Evolutionary conservation across 2,888 invertebrate genomes (phyloP).

Genomic region (Thera britannica): DNA sequence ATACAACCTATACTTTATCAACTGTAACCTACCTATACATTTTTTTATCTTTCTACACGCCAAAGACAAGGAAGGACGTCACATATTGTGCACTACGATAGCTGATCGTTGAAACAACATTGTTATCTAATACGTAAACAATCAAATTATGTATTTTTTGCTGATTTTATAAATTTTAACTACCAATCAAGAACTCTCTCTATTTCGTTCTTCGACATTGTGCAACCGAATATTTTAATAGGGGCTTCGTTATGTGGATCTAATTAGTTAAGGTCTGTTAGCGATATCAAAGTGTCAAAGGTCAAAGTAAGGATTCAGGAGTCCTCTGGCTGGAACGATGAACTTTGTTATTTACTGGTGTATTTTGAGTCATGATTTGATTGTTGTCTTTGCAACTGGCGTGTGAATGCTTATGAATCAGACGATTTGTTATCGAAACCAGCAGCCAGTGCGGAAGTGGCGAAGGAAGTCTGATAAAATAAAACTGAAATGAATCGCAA

Average conservation of each 20-base stretch:
- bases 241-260: conserved; percentile 11
- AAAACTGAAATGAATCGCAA: conserved; percentile 66
- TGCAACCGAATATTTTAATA: conserved; percentile 6
- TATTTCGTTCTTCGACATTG: conserved; percentile 3
- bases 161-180: background rate
- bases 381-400: conserved; percentile 37
- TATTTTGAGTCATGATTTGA: conserved; percentile 23
- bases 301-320: conserved; percentile 9
- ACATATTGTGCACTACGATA: conserved; percentile 43
- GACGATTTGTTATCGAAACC: conserved; percentile 64
- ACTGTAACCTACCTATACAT: conserved; percentile 43
- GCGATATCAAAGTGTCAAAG: conserved; percentile 21
- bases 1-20: conserved; percentile 30
- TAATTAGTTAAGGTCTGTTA: conserved; percentile 23
- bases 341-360: conserved; percentile 6
- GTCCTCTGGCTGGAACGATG: conserved; percentile 7
- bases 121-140: conserved; percentile 1
- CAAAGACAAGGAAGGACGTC: conserved; percentile 63
- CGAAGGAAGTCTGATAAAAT: conserved; percentile 79
- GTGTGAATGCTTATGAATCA: conserved; percentile 44
- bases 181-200: background rate
- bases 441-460: conserved; percentile 68
- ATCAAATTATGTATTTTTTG: background rate
- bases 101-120: background rate
- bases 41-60: conserved; percentile 75